Percentiles rank a stretch among this genome's conserved stretches.
phyloP scores from a whole-genome alignment of 2,113 vertebrate genomes.

The Indicator maculatus region DNA sequence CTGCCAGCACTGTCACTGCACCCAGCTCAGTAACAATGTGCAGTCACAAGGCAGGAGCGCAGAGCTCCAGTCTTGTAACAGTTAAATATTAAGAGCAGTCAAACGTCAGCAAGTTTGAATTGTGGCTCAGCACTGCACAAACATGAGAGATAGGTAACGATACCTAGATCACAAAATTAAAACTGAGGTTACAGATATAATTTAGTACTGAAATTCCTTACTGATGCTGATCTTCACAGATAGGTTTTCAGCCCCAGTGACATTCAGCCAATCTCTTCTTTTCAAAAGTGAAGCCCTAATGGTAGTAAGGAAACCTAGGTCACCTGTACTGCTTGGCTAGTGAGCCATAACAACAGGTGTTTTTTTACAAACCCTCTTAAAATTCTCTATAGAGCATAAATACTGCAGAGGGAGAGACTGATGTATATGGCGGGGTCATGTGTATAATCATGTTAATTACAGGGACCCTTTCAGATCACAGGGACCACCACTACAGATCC shows the following conservation, averaged over 20 bases:
- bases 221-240: not conserved
- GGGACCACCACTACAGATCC: not conserved
- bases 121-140: not conserved
- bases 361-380: not conserved
- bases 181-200: not conserved
- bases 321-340: not conserved
- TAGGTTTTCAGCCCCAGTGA: not conserved
- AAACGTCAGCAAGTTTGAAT: not conserved
- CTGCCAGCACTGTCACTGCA: not conserved
- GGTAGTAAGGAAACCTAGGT: not conserved
- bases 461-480: not conserved
- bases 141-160: not conserved
- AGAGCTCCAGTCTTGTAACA: not conserved
- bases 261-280: not conserved
- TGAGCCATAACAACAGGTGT: not conserved
- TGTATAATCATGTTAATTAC: not conserved
- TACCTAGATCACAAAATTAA: not conserved
- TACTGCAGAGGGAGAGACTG: not conserved
- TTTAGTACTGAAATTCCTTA: not conserved
- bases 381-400: not conserved
- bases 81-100: not conserved
- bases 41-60: not conserved
- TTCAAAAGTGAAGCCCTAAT: not conserved
- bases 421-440: rapidly evolving
- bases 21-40: rapidly evolving